Evolutionary conservation across 2,888 invertebrate species (phyloP), one percentile per base, ranked within the genome.

Genomic region (Alviniconcha strummeri): DNA sequence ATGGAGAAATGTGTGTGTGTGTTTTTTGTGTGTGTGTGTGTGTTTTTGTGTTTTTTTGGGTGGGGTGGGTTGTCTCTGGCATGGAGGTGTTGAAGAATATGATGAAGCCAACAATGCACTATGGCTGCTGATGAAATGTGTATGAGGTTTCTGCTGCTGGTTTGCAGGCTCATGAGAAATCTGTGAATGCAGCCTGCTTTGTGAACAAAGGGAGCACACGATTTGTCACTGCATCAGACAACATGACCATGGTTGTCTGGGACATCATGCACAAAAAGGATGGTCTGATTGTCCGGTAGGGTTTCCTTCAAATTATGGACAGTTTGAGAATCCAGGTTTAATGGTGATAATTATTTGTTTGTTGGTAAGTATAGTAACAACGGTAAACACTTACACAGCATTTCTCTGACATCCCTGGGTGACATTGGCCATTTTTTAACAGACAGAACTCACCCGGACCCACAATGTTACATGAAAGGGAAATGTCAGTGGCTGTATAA

Each of bases 171-270:
- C 90, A 91, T 85, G 89, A 88, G 19, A 92, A 91, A 83, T 89
- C 91, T n/a, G 90, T 92, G n/a, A 92, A 88, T 71, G 87, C 90
- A 79, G 89, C 89, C n/a, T 87, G 88, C 69, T 91, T 91, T 87
- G 75, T 89, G 19, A 84, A 82, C 56, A 64, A 77, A 8, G 74
- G 80, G 1, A 13, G 79, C 72, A 74, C 76, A 13, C 77, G 79
- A 64, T 86, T 88, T 84, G 86, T 89, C 55, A 90, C 91, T 6
- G 92, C 90, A 17, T 90, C 91, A 9, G 89, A 91, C 85, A 91
- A 92, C 84, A 81, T 85, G 13, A 81, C 55, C 7, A 86, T 93
- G 13, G 80, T 78, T 2, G 15, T 88, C 7, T 92, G 92, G 91
- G 85, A 86, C 15, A 84, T 91, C 17, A 57, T 82, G 55, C 83